Percentiles rank a stretch among this genome's conserved stretches.
Evolutionary conservation across 2,888 invertebrate genomes (phyloP).

Genomic region (Adelphocoris suturalis): DNA sequence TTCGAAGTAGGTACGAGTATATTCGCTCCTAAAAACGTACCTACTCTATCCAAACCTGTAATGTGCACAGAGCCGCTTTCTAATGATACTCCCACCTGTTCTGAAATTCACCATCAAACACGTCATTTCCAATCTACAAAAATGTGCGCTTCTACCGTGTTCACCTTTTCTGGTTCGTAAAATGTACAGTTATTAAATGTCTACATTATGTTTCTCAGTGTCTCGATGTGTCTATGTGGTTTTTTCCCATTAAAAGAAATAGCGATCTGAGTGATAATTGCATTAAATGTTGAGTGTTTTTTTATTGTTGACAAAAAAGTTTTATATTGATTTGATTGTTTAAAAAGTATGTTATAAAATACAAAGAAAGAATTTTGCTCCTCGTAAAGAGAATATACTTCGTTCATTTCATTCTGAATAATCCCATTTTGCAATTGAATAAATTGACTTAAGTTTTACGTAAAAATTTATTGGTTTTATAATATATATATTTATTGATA

Average conservation of each 20-base stretch:
- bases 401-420: not conserved
- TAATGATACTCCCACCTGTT: too few species aligned
- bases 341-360: not conserved
- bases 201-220: conserved; percentile 30
- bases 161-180: not conserved
- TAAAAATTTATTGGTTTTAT: too few species aligned
- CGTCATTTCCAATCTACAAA: too few species aligned
- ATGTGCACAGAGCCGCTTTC: too few species aligned
- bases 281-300: conserved; percentile 23
- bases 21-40: too few species aligned
- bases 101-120: too few species aligned
- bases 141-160: not conserved
- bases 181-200: conserved; percentile 14
- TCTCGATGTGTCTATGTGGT: conserved; percentile 24
- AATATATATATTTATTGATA: not conserved
- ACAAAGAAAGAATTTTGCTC: not conserved
- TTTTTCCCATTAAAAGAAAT: not conserved
- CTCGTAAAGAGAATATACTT: not conserved
- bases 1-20: too few species aligned
- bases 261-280: not conserved
- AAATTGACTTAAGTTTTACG: too few species aligned
- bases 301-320: not conserved
- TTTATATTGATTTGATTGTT: conserved; percentile 11
- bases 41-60: too few species aligned
- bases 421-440: too few species aligned